phyloP scores from a whole-genome alignment of 2,113 vertebrate species.

The Dendrocopos noguchii region DNA sequence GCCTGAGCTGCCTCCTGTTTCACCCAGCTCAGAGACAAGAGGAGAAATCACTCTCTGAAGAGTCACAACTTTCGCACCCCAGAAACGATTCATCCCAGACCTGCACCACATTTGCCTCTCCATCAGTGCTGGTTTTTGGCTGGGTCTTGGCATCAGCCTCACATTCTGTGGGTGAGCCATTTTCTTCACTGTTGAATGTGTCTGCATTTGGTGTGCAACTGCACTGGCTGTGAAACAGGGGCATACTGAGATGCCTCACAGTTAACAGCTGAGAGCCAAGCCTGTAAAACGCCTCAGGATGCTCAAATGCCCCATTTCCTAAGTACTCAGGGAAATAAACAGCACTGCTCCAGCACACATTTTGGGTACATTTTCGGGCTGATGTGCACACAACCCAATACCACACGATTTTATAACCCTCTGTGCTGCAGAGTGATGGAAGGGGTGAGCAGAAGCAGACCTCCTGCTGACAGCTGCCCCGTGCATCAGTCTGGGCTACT shows the following conservation, averaged over 20 bases:
- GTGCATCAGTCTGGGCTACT: background rate
- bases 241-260: background rate
- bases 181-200: background rate
- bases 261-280: background rate
- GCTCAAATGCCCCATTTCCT: background rate
- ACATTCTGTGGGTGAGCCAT: background rate
- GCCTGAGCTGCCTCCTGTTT: background rate
- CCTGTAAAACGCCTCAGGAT: background rate
- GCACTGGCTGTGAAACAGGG: background rate
- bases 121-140: accelerated
- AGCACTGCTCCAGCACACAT: background rate
- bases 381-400: background rate
- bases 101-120: accelerated
- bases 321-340: background rate
- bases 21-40: background rate
- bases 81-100: background rate
- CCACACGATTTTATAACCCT: background rate
- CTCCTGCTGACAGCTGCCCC: background rate
- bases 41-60: background rate
- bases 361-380: background rate
- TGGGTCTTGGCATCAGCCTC: accelerated
- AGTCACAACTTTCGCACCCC: background rate
- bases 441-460: background rate
- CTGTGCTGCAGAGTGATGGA: background rate
- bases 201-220: background rate